Base-by-base conservation (phyloP, 2,797 vertebrate genomes). In the Phylloscopus collybita region DNA sequence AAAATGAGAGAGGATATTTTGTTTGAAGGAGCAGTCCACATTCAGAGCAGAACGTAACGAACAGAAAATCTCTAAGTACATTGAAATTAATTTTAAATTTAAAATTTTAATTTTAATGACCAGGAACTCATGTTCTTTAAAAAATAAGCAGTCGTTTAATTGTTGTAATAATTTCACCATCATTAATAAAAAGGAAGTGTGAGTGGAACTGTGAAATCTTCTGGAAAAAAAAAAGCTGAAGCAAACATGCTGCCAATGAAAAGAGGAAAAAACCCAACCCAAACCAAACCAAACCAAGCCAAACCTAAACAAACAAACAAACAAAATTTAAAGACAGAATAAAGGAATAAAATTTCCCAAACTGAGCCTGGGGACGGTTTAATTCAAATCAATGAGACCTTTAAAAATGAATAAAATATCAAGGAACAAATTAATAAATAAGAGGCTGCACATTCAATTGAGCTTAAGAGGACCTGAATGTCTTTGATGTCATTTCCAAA, bases 141-240 rank as follows among this genome's bases (percentile, higher is more conserved):
- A 84, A 84, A 36, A 3, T 51, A 32, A 59, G 9, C 12, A 44
- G 38, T 38, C 32, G 4, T 59, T 38, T 45, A n/a, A 51, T 23
- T 11, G 15, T 10, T 1, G 0, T 60, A 38, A 23, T 16, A 45
- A 10, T 67, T 59, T 60, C 22, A 38, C 18, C 3, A 13, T 38
- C 12, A 32, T 38, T 27, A 23, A 13, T 13, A 75, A 10, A 38
- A 51, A 32, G 1, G 22, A 4, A 34, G 8, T 18, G 4, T 32
- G 32, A 60, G 26, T 15, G 5, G 23, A 60, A 45, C 5, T 44
- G 10, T 49, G 18, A 75, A 60, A 66, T 15, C 8, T 59, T 10
- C 13, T 9, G 2, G 2, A 47, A 32, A 29, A 23, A 51, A 38
- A 32, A 36, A 21, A 32, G 3, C 14, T 32, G 14, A 57, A 32